Conservation (phyloP, 2,113 vertebrate species). For the Bothrops jararaca region DNA sequence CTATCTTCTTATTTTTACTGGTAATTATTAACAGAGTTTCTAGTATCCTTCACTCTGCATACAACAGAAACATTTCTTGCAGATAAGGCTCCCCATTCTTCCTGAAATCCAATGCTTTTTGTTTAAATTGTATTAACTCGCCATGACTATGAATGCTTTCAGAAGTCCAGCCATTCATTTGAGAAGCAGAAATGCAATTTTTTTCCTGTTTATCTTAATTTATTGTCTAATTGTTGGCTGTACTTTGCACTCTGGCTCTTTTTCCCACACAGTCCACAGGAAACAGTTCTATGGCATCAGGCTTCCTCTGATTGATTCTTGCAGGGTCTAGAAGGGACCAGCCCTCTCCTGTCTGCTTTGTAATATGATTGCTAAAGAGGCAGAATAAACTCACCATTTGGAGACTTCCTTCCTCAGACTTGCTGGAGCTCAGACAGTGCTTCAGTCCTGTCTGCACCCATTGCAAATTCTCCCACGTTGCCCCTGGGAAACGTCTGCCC, state of each 20-base stretch:
- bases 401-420: slow-evolving; percentile 78
- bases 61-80: slow-evolving; percentile 56
- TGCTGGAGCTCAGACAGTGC: slow-evolving; percentile 31
- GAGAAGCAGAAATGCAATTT: slow-evolving; percentile 71
- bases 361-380: slow-evolving; percentile 60
- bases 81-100: slow-evolving; percentile 71
- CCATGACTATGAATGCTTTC: slow-evolving; percentile 70
- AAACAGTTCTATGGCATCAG: slow-evolving; percentile 77
- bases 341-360: slow-evolving; percentile 71
- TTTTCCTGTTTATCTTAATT: slow-evolving; percentile 87
- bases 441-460: slow-evolving; percentile 54
- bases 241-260: slow-evolving; percentile 71
- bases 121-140: slow-evolving; percentile 71
- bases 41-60: slow-evolving; percentile 37
- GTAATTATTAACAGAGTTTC: slow-evolving; percentile 50
- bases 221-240: slow-evolving; percentile 81
- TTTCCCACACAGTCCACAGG: slow-evolving; percentile 81
- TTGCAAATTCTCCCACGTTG: slow-evolving; percentile 35
- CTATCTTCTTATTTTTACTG: background rate
- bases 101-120: slow-evolving; percentile 62
- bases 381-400: slow-evolving; percentile 51
- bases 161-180: slow-evolving; percentile 75
- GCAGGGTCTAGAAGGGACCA: slow-evolving; percentile 66
- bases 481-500: slow-evolving; percentile 62
- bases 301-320: slow-evolving; percentile 82